phyloP scores from a whole-genome alignment of 2,888 invertebrate genomes.

The Epinotia brunnichana region DNA sequence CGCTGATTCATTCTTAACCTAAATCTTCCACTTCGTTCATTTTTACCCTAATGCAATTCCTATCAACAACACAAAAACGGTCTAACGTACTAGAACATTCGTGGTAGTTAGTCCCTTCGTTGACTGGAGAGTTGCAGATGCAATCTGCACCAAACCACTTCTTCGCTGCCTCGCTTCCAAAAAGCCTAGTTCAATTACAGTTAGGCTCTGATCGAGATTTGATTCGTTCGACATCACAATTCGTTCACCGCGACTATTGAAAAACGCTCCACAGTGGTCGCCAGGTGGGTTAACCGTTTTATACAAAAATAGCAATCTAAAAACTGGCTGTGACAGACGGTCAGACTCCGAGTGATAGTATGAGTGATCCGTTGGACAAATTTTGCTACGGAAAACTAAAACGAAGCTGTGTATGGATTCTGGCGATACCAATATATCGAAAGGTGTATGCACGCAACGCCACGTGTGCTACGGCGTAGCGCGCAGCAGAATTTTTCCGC shows the following conservation, averaged over 20 bases:
- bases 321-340: too few species aligned
- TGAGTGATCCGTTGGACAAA: too few species aligned
- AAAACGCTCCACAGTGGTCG: constrained; percentile 64
- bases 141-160: constrained; percentile 34
- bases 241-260: constrained; percentile 77
- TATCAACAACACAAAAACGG: background rate
- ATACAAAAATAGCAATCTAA: too few species aligned
- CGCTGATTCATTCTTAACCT: constrained; percentile 11
- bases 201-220: constrained; percentile 72
- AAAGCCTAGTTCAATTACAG: constrained; percentile 61
- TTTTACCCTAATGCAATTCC: constrained; percentile 21
- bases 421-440: too few species aligned
- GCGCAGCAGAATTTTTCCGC: too few species aligned
- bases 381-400: too few species aligned
- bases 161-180: constrained; percentile 31
- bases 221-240: constrained; percentile 77
- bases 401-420: too few species aligned
- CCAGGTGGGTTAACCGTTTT: background rate
- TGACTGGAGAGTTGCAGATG: constrained; percentile 20
- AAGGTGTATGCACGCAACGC: too few species aligned
- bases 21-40: constrained; percentile 22
- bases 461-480: too few species aligned
- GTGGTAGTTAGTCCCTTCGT: background rate
- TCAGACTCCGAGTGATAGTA: too few species aligned
- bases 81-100: background rate